Percentiles rank a stretch among this genome's conserved stretches.
Evolutionary conservation across 2,888 invertebrate genomes (phyloP).

Genomic region (Trilocha varians): DNA sequence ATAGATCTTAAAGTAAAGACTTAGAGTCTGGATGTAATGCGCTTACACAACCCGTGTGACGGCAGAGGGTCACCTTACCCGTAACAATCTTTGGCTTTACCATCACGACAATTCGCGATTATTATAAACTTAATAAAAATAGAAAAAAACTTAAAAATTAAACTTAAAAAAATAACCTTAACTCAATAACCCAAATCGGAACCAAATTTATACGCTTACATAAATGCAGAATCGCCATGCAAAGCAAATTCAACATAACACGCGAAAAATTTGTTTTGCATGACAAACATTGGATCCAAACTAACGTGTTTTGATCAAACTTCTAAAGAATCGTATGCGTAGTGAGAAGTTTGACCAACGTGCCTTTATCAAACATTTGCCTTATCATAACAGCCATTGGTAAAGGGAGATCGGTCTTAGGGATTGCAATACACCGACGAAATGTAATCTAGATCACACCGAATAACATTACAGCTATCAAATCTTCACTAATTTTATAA

Average conservation of each 20-base stretch:
- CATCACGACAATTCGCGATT: slow-evolving; percentile 71
- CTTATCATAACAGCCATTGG: slow-evolving; percentile 31
- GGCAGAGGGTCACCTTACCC: slow-evolving; percentile 74
- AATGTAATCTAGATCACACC: slow-evolving; percentile 58
- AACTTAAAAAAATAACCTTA: slow-evolving; percentile 34
- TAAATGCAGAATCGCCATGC: slow-evolving; percentile 42
- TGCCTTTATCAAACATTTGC: slow-evolving; percentile 21
- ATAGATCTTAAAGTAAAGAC: slow-evolving; percentile 10
- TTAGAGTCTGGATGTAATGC: slow-evolving; percentile 29
- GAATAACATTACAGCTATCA: slow-evolving; percentile 57
- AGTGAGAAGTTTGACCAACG: not conserved
- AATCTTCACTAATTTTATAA: slow-evolving; percentile 53
- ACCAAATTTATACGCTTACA: slow-evolving; percentile 28
- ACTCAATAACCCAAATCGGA: slow-evolving; percentile 40
- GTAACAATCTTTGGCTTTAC: slow-evolving; percentile 74
- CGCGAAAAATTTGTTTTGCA: slow-evolving; percentile 2
- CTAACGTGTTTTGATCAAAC: slow-evolving; percentile 9
- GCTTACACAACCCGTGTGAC: slow-evolving; percentile 57
- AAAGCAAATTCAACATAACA: slow-evolving; percentile 17
- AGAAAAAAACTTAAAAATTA: slow-evolving; percentile 43
- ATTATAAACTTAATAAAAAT: slow-evolving; percentile 21
- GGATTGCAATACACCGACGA: slow-evolving; percentile 62
- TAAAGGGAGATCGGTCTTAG: slow-evolving; percentile 51
- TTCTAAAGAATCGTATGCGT: slow-evolving; percentile 7
- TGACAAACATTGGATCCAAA: slow-evolving; percentile 20